Evolutionary conservation across 2,888 invertebrate genomes (phyloP), one percentile per base, ranked within the genome.

Genomic region (Troilus luridus): DNA sequence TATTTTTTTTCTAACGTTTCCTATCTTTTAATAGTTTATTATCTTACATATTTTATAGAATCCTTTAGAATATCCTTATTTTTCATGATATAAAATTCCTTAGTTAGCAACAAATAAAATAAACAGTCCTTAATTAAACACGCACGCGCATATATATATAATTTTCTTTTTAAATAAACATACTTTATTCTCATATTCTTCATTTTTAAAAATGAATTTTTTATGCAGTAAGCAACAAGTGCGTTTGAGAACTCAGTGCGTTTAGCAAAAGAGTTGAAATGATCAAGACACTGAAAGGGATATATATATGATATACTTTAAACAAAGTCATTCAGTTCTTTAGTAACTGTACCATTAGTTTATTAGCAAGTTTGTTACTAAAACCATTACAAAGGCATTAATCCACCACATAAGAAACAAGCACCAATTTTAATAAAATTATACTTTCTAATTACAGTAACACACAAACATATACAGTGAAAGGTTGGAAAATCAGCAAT

Each of bases 341-440:
- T 41, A 77, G 27, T 77, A 41, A 41, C 17, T 41, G 72, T 41
- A 77, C 41, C 41, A 77, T 41, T 8, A 41, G 27, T 77, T 77
- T 77, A 41, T 17, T 27, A 77, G 19, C 19, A 41, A 77, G 17
- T 72, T 41, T 77, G 41, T 77, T 77, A 41, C 8, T 17, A 77
- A 17, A 77, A 41, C 27, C 14, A 77, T 77, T 77, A 77, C 72
- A 77, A 9, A 67, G 27, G 14, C 17, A 77, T 77, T 41, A 77
- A 41, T 77, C 41, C 72, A 27, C 72, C 72, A 77, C 72, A 77
- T 17, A 77, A 77, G 27, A 77, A 77, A 27, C 72, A 77, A 27
- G 41, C 72, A 77, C 72, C 72, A 77, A 41, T 77, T 77, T 72
- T 7, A 41, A 77, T 77, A 41, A 77, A 77, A 27, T 19, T 27